Evolutionary conservation across 2,113 vertebrate species (phyloP).

Genomic region (Empidonax alnorum): DNA sequence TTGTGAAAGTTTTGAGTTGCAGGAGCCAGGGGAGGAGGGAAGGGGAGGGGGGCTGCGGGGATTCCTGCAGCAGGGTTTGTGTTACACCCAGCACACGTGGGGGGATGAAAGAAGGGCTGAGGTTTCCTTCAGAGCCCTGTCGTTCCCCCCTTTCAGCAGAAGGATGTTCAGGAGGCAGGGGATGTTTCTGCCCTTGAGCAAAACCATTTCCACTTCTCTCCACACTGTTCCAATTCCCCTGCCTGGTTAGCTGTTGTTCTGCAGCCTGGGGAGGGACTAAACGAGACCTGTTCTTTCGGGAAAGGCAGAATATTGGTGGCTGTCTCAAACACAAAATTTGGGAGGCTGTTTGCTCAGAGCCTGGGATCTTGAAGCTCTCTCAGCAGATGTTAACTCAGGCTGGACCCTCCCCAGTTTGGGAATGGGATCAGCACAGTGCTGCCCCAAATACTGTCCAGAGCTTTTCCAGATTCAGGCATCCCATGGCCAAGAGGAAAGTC

Average conservation of each 20-base stretch:
- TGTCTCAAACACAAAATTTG: too few relatives aligned
- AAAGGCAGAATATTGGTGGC: too few relatives aligned
- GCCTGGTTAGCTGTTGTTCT: not conserved
- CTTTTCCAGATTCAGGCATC: not conserved
- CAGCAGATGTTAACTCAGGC: too few relatives aligned
- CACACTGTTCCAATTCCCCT: not conserved
- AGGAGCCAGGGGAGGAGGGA: not conserved
- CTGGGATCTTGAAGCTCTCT: too few relatives aligned
- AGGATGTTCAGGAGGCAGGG: not conserved
- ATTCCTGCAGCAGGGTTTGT: not conserved
- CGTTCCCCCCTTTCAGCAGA: not conserved
- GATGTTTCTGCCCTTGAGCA: not conserved
- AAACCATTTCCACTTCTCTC: not conserved
- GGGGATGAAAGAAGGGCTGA: not conserved
- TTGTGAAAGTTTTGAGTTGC: not conserved
- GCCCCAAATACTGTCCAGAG: too few relatives aligned
- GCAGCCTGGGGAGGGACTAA: not conserved
- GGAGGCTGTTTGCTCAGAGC: too few relatives aligned
- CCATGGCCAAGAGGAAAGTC: not conserved
- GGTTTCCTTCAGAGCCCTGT: not conserved
- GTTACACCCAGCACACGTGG: fast-evolving
- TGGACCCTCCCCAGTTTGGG: too few relatives aligned
- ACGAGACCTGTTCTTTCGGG: too few relatives aligned
- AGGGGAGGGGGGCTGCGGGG: not conserved
- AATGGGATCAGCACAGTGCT: too few relatives aligned